These are phyloP conservation scores for Diplodus sargus DNA, from an alignment of 2,797 vertebrate genomes.

Conservation along the genomic window DNA sequence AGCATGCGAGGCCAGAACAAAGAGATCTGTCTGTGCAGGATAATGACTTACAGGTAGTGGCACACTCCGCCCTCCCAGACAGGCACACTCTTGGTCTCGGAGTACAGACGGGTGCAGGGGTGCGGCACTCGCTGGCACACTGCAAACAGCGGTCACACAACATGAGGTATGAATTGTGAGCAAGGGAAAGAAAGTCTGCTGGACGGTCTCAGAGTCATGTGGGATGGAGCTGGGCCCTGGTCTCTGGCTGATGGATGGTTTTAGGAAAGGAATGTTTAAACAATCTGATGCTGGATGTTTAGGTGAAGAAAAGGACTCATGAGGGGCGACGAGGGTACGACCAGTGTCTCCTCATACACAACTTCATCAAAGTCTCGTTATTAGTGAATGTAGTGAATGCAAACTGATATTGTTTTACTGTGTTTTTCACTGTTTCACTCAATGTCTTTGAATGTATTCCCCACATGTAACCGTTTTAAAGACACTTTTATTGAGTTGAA, in stretches of 20 bases:
- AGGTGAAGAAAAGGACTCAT: conserved; percentile 57
- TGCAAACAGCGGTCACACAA: conserved; percentile 77
- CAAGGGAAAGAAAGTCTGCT: conserved; percentile 45
- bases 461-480: background rate
- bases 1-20: conserved; percentile 1
- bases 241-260: conserved; percentile 70
- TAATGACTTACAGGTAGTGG: conserved; percentile 92
- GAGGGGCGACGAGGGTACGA: conserved; percentile 38
- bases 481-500: no score
- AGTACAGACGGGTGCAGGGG: conserved; percentile 94
- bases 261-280: conserved; percentile 81
- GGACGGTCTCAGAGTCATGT: conserved; percentile 56
- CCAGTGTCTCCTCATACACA: conserved; percentile 34
- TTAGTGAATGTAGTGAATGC: conserved; percentile 15
- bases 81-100: conserved; percentile 93
- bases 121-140: conserved; percentile 93
- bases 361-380: conserved; percentile 35
- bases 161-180: conserved; percentile 32
- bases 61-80: conserved; percentile 94
- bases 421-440: background rate
- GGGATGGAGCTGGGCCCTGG: conserved; percentile 53
- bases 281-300: conserved; percentile 73
- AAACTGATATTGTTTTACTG: conserved; percentile 1
- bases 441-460: background rate
- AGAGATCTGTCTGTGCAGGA: background rate